Evolutionary conservation across 2,888 invertebrate species (phyloP), one percentile per base, ranked within the genome.

Genomic region (Phengaris alcon): DNA sequence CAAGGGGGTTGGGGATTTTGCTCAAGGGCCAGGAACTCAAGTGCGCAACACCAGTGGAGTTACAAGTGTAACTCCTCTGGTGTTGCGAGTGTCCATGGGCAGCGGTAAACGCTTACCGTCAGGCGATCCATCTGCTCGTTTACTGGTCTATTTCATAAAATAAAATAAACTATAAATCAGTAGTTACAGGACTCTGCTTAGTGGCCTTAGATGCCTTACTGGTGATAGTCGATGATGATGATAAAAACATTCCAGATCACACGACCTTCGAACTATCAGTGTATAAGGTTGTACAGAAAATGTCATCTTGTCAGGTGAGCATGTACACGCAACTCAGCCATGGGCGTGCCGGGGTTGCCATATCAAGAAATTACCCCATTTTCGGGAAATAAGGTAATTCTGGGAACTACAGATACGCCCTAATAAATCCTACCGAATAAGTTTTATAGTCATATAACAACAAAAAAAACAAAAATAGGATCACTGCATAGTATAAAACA

Each of bases 271-370:
- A 1, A 35, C 64, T 22, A 59, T 64, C 64, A 13, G 13, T 35
- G 9, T 44, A 35, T 22, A 44, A 64, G 64, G 64, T 64, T 64
- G 64, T 44, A 64, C 2, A 15, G 64, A 13, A 64, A 64, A 64
- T 64, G 64, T 64, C 64, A 64, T 64, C 64, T 64, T 64, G 35
- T 64, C 64, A 64, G 64, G 64, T 64, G 12, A 64, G 64, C 35
- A 6, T 64, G 64, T 44, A 64, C 64, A 64, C 64, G 64, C 64
- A 64, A 35, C 35, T 35, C 64, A 6, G 4, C 6, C 64, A 44
- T 64, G 64, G 64, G 64, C 64, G 64, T 35, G 64, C 35, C 64
- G 64, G 64, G 64, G 64, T 44, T 64, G 64, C 64, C 13, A 64
- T 64, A 12, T 13, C 6, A 35, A 64, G 35, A 64, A 44, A 64